Conservation (phyloP, 2,888 invertebrate genomes). For the Anorthoa munda region DNA sequence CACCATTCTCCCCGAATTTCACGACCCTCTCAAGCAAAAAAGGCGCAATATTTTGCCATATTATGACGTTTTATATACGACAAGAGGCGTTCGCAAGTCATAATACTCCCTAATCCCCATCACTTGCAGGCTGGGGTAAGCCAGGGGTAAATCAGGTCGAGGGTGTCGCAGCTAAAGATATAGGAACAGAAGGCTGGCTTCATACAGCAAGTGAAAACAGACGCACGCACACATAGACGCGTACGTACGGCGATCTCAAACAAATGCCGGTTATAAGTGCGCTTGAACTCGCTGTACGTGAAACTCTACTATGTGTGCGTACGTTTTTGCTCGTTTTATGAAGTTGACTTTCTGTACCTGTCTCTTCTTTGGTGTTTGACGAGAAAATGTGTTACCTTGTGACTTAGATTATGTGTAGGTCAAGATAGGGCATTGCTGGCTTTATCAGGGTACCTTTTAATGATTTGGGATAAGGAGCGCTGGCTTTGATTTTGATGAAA, state of each 20-base stretch:
- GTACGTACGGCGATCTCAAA: neutral
- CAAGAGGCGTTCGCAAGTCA: conserved; percentile 50
- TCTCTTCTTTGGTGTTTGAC: conserved; percentile 7
- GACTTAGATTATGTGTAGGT: conserved; percentile 60
- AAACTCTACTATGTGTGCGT: neutral
- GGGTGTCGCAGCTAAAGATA: conserved; percentile 32
- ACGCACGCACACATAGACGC: neutral
- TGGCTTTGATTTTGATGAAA: neutral
- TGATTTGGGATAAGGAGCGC: conserved; percentile 19
- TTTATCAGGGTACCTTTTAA: conserved; percentile 28
- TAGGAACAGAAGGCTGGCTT: neutral
- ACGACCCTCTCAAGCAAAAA: conserved; percentile 21
- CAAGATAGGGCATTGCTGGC: conserved; percentile 40
- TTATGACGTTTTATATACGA: conserved; percentile 42
- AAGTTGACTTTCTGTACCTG: conserved; percentile 2
- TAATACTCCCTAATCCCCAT: conserved; percentile 62
- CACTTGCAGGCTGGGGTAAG: conserved; percentile 58
- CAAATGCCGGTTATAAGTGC: neutral
- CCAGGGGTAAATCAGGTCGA: conserved; percentile 65
- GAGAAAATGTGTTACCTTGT: conserved; percentile 62
- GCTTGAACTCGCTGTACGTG: neutral
- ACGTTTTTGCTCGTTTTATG: neutral
- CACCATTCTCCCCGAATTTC: neutral
- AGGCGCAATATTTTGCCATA: conserved; percentile 45
- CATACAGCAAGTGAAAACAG: neutral